Conservation (phyloP, 1,140 invertebrate species). For the Dendroctonus valens region DNA sequence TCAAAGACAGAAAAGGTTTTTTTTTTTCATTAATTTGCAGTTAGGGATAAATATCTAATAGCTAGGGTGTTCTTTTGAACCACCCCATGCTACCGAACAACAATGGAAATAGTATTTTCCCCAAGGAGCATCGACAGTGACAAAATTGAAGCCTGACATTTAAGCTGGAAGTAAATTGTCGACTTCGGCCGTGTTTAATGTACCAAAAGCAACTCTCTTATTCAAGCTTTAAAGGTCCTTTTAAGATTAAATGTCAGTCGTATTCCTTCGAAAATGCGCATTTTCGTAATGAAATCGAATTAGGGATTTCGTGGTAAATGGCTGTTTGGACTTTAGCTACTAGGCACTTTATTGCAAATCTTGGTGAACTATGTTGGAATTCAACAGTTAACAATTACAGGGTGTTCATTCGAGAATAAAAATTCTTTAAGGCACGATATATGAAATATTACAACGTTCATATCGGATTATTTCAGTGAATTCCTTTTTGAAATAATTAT, state of each 20-base stretch:
- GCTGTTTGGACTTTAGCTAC: not conserved
- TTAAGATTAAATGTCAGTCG: constrained; percentile 23
- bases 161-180: constrained; percentile 24
- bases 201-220: constrained; percentile 23
- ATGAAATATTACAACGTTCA: too few relatives aligned
- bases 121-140: constrained; percentile 24
- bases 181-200: constrained; percentile 26
- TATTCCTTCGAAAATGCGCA: constrained; percentile 14
- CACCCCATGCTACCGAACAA: constrained; percentile 11
- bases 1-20: too few relatives aligned
- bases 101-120: constrained; percentile 20
- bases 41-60: too few relatives aligned
- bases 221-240: constrained; percentile 26
- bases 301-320: constrained; percentile 10
- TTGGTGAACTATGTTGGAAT: too few relatives aligned
- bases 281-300: constrained; percentile 9
- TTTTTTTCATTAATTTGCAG: too few relatives aligned
- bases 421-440: too few relatives aligned
- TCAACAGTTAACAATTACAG: too few relatives aligned
- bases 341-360: too few relatives aligned
- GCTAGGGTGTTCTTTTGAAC: constrained; percentile 6
- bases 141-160: constrained; percentile 25
- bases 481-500: too few relatives aligned
- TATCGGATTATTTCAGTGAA: too few relatives aligned
- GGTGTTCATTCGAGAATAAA: too few relatives aligned